Conservation (phyloP, 2,797 vertebrate species). For the Halcyon chelicuti region DNA sequence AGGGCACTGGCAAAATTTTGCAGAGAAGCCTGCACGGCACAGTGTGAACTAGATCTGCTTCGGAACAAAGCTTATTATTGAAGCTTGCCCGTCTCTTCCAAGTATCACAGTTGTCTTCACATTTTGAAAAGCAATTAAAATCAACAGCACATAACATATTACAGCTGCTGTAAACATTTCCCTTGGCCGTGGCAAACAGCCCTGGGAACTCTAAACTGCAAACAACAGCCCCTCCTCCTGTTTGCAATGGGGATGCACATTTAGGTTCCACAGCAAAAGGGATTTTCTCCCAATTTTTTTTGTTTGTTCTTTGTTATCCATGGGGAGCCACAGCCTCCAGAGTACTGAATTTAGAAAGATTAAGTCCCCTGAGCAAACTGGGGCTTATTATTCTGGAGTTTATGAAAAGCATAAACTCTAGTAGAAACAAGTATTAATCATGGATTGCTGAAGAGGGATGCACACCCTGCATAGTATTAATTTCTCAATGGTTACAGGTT, state of each 20-base stretch:
- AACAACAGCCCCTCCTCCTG: conserved; percentile 64
- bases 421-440: background rate
- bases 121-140: conserved; percentile 61
- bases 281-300: background rate
- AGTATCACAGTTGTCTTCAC: conserved; percentile 35
- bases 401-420: background rate
- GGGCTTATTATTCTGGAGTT: background rate
- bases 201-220: conserved; percentile 1
- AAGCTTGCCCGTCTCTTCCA: background rate
- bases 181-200: background rate
- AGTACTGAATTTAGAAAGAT: background rate
- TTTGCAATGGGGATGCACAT: background rate
- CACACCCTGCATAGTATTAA: conserved; percentile 5
- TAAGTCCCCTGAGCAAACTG: background rate
- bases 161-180: conserved; percentile 40
- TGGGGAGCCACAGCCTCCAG: background rate
- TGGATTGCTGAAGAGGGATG: background rate
- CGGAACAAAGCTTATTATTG: background rate
- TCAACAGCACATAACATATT: background rate
- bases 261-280: background rate
- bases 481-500: conserved; percentile 38
- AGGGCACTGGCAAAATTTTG: background rate
- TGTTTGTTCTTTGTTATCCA: background rate
- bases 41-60: background rate
- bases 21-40: background rate